Base-by-base conservation (phyloP, 2,797 vertebrate genomes). In the Phoxinus dragarum region DNA sequence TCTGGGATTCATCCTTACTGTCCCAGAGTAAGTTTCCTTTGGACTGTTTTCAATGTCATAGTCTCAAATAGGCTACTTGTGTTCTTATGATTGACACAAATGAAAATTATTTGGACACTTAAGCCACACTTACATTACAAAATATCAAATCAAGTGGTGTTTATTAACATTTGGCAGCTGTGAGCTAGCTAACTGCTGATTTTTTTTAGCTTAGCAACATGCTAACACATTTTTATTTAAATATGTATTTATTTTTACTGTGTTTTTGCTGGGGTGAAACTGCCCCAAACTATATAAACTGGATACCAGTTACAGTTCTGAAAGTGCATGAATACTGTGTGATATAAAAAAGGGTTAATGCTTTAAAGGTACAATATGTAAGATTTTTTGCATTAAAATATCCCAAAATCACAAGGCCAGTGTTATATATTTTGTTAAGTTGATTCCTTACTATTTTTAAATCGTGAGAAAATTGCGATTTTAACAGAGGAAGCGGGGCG, bases 1-100 rank as follows among this genome's bases (percentile, higher is more conserved):
- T 90, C 90, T 66, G 91, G 92, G 91, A 93, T 94, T 93, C 92
- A 94, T 95, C 94, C 94, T 94, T 93, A 94, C 90, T 80, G 23
- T 75, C 68, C 36, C 54, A 80, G 71, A 84, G 61, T 82, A 64
- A 67, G 27, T 76, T 54, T 66, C 23, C 21, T 83, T 11, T 31
- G 38, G 14, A 16, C 23, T 84, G 16, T 54, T 67, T 84, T 54
- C 11, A 67, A 23, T 12, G 23, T 16, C 27, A 54, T 54, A 40
- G 66, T 7, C 66, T 52, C 59, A 27, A n/a, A 6, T 72, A 27
- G 27, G 27, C 27, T 27, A 31, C 38, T 64, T 78, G 10, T 19
- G 31, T 61, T 64, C n/a, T 9, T 5, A 19, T 44, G n/a, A 61
- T 10, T 61, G 76, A 31, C 56, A 42, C 34, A 56, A 11, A 5